Base-by-base conservation (phyloP, 2,113 vertebrate genomes). In the Amazona vittata region DNA sequence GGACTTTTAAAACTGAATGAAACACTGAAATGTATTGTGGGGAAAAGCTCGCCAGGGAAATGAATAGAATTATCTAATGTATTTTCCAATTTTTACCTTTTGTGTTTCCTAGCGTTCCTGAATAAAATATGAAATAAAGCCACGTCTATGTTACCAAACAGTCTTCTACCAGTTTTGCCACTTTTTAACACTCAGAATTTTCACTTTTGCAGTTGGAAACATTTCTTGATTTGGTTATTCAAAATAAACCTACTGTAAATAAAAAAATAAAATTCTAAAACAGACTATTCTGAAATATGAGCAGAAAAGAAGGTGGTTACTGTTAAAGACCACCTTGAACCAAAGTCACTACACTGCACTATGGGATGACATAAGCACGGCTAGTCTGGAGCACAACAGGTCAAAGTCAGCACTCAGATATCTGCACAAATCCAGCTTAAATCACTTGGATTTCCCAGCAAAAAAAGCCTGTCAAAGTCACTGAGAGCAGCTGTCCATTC, bases 1-100 rank as follows among this genome's bases (percentile, higher is more conserved):
- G 87, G 95, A 97, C 96, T 93, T 96, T 93, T 96, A 96, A 97
- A 96, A 96, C 67, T 88, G 93, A 96, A 94, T 94, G 91, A 96
- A 96, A 96, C 95, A 96, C 94, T 95, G 78, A 91, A 93, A 85
- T 13, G 63, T 43, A 90, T 80, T 91, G 86, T 93, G 65, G 62
- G 81, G 52, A 89, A 95, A 97, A 89, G 83, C 86, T 82, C 62
- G 3, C 86, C 29, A 95, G 91, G 94, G 96, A 96, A 96, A 95
- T 87, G n/a, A 94, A 79, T 5, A 90, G 70, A 94, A 94, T 94
- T 93, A 93, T 97, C 93, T 69, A 95, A 95, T 88, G 63, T 37
- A 62, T 94, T 96, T 97, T 95, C 82, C 95, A 95, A 95, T 91
- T 81, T 95, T 53, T 86, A 80, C 89, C 63, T 95, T 88, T 84